phyloP scores from a whole-genome alignment of 2,888 invertebrate genomes.

The Hypselothyrea guttata region DNA sequence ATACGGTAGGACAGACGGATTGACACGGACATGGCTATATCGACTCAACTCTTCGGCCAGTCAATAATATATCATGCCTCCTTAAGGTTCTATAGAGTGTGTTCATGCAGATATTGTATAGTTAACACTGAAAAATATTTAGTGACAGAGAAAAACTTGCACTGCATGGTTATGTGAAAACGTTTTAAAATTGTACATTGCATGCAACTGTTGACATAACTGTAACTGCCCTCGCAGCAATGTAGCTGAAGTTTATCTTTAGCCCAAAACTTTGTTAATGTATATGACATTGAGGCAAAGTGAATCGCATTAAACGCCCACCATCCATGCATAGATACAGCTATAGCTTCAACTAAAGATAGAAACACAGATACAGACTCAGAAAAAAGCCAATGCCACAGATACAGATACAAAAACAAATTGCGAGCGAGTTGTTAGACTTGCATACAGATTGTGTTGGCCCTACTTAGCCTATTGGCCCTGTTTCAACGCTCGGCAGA shows the following conservation, averaged over 20 bases:
- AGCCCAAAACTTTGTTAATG: slow-evolving; percentile 53
- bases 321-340: slow-evolving; percentile 17
- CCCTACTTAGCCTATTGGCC: slow-evolving; percentile 10
- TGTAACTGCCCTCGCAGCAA: slow-evolving; percentile 30
- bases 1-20: no score
- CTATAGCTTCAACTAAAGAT: background rate
- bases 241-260: slow-evolving; percentile 43
- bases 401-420: slow-evolving; percentile 13
- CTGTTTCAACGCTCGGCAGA: slow-evolving; percentile 11
- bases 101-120: background rate
- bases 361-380: no score
- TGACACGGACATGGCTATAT: no score
- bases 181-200: slow-evolving; percentile 1
- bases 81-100: no score
- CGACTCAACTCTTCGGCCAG: no score
- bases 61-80: no score
- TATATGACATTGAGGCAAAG: slow-evolving; percentile 50
- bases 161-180: slow-evolving; percentile 4
- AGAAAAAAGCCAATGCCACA: background rate
- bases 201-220: background rate
- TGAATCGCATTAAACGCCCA: slow-evolving; percentile 60
- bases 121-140: no score
- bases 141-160: background rate
- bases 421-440: slow-evolving; percentile 30
- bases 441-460: slow-evolving; percentile 33